These are phyloP conservation scores for Ellobium chinense DNA, from an alignment of 2,888 invertebrate species.

Conservation along the genomic window DNA sequence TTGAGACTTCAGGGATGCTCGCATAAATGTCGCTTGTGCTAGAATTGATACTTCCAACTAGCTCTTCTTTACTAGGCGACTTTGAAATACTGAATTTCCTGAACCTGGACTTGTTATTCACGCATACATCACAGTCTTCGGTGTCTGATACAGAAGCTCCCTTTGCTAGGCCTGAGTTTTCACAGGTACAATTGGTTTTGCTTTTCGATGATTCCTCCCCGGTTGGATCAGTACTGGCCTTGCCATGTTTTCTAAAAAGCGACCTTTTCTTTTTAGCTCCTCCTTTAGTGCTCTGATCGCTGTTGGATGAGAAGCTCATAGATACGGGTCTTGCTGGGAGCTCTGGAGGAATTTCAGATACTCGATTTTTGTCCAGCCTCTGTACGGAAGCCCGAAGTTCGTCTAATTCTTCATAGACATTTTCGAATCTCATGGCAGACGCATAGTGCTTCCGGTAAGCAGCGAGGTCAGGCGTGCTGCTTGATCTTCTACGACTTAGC, in stretches of 20 bases:
- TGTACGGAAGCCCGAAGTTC: background rate
- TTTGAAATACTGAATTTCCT: background rate
- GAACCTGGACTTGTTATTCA: background rate
- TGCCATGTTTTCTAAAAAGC: background rate
- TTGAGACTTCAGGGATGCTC: conserved; percentile 12
- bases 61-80: background rate
- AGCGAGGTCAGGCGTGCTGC: conserved; percentile 9
- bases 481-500: background rate
- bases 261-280: background rate
- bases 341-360: conserved; percentile 23
- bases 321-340: conserved; percentile 16
- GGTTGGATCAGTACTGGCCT: background rate
- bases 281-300: background rate
- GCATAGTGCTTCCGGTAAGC: background rate
- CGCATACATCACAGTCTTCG: background rate
- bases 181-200: background rate
- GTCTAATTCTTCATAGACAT: conserved; percentile 37
- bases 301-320: background rate
- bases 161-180: background rate
- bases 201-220: background rate
- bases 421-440: background rate
- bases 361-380: background rate
- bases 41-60: background rate
- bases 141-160: background rate
- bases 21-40: conserved; percentile 11